Percentiles rank a stretch among this genome's conserved stretches.
Conservation (phyloP, 2,113 vertebrate genomes). For the Eurystomus gularis region DNA sequence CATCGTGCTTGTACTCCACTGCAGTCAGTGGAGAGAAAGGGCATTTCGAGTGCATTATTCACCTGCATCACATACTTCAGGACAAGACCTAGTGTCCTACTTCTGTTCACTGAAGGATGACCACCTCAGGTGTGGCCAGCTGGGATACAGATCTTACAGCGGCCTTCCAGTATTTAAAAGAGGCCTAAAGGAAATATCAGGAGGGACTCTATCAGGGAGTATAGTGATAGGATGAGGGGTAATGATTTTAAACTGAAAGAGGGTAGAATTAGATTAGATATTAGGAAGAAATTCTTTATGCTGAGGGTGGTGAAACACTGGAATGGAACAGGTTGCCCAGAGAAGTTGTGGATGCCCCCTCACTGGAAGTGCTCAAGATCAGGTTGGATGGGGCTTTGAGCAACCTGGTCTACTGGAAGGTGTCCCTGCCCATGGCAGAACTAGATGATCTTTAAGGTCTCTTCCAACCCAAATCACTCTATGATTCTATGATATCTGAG, state of each 20-base stretch:
- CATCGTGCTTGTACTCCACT: rapidly evolving
- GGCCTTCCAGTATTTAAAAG: neutral
- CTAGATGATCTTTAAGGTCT: neutral
- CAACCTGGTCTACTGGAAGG: neutral
- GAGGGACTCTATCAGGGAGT: neutral
- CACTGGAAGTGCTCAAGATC: neutral
- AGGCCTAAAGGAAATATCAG: neutral
- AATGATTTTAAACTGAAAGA: neutral
- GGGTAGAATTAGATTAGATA: neutral
- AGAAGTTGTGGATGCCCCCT: neutral
- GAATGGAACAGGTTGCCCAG: neutral
- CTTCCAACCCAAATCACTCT: neutral
- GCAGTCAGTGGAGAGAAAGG: neutral
- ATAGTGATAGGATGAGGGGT: neutral
- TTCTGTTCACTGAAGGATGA: neutral
- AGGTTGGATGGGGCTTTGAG: neutral
- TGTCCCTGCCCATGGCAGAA: neutral
- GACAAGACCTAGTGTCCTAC: neutral
- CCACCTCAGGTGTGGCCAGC: neutral
- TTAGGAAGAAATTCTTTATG: neutral
- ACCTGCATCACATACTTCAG: neutral
- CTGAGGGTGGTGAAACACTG: neutral
- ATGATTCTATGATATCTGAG: neutral
- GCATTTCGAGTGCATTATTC: neutral
- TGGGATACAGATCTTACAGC: neutral